phyloP scores from a whole-genome alignment of 2,888 invertebrate genomes.

The Allolobophora icterica region DNA sequence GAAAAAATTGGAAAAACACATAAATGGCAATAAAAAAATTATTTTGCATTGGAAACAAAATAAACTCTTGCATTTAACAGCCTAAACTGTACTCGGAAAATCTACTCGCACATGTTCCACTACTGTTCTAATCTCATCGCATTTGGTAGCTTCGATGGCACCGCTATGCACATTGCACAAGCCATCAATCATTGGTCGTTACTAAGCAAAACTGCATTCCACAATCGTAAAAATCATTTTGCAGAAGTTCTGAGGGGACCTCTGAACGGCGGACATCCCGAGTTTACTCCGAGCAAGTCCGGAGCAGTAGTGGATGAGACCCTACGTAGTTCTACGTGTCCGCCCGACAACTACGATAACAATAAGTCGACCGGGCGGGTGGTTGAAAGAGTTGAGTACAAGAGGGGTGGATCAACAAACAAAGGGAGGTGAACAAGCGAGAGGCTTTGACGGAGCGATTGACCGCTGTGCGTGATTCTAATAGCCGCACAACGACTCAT shows the following conservation, averaged over 20 bases:
- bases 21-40: too few species aligned
- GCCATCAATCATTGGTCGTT: not conserved
- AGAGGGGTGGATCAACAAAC: too few species aligned
- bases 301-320: slow-evolving; percentile 7
- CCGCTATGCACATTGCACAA: not conserved
- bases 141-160: not conserved
- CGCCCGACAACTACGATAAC: not conserved
- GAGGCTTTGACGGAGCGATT: not conserved
- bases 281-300: not conserved
- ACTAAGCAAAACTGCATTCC: not conserved
- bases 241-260: not conserved
- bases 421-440: not conserved
- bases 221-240: too few species aligned
- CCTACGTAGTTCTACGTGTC: not conserved
- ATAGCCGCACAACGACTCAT: not conserved
- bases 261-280: not conserved
- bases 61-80: too few species aligned
- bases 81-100: too few species aligned
- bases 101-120: too few species aligned
- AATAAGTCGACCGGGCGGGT: not conserved
- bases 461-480: not conserved
- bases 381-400: not conserved
- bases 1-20: too few species aligned
- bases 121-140: not conserved
- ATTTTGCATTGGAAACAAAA: too few species aligned